Evolutionary conservation across 2,888 invertebrate genomes (phyloP), one percentile per base, ranked within the genome.

Genomic region (Prosopocoilus inquinatus): DNA sequence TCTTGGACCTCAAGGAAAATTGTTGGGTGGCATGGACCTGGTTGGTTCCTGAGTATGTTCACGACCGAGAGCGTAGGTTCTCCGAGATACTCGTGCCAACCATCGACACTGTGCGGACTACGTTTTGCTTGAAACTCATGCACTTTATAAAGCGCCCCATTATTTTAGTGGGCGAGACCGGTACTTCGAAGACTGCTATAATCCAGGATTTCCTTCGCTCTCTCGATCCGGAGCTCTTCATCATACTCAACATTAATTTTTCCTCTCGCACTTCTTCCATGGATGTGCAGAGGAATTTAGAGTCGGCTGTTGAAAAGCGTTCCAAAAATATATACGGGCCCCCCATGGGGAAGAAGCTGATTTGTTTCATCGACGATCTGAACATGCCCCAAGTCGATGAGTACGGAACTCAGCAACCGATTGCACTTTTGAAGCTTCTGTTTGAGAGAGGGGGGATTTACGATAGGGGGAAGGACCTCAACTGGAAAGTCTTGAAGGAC

Each of bases 361-460:
- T 95, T 35, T 85, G 93, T 61, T 96, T 96, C 71, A 89, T 96
- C 62, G 96, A 96, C 70, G 95, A 96, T 71, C 89, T 96, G 88
- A 94, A 95, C 72, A 95, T 95, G 94, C 95, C 96, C 33, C 84
- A 88, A 77, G 88, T 89, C 44, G 92, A 93, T 70, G 86, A 83
- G 0, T 95, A 95, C 71, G 95, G 95, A 0, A 95, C 94, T 0
- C 96, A 96, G 70, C 96, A 96, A 70, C 95, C 96, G 0, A 93
- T 95, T 64, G 96, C 95, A 0, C 78, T 96, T 35, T 77, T 96
- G n/a, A 96, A 95, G 74, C 78, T 94, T 9, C 75, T 96, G n/a
- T 85, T 96, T 59, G 94, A 96, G 76, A 84, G 87, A 58, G 90
- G 90, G 52, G 96, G 96, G 12, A 86, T 94, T 75, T 96, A 93